A percentile compares a stretch with the other conserved stretches of the same genome.
Evolutionary conservation across 53 echinoderm and acorn worm species (phyloP).

Genomic region (Apostichopus leukothele): DNA sequence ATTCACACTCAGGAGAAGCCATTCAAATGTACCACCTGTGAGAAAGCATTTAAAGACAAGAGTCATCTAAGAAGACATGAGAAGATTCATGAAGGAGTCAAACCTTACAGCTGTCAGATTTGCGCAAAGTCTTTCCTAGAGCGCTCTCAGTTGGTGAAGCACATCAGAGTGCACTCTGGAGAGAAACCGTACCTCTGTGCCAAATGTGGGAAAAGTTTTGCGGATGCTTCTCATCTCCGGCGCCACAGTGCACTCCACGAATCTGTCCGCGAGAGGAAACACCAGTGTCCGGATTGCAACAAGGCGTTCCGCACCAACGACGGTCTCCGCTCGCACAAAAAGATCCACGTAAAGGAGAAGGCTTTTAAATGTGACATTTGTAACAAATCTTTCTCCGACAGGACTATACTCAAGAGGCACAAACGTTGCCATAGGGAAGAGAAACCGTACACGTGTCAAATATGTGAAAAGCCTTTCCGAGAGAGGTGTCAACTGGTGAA

Average conservation of each 20-base stretch:
- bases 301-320: constrained; percentile 46
- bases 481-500: constrained; percentile 29
- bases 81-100: constrained; percentile 42
- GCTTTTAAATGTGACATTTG: constrained; percentile 38
- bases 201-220: constrained; percentile 55
- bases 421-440: constrained; percentile 29
- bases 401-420: constrained; percentile 19
- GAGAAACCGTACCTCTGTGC: constrained; percentile 56
- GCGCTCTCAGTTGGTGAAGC: constrained; percentile 43
- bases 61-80: constrained; percentile 36
- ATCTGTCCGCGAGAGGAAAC: constrained; percentile 38
- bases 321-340: constrained; percentile 45
- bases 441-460: constrained; percentile 25
- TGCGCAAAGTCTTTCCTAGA: constrained; percentile 49
- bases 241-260: constrained; percentile 51
- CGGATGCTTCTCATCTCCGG: constrained; percentile 48
- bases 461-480: constrained; percentile 21
- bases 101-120: constrained; percentile 44
- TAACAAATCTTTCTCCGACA: constrained; percentile 37
- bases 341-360: constrained; percentile 10
- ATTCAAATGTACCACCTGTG: constrained; percentile 19
- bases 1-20: constrained; percentile 41
- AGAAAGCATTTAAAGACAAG: constrained; percentile 34
- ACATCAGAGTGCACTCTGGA: constrained; percentile 55
- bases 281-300: constrained; percentile 50